phyloP scores from a whole-genome alignment of 2,113 vertebrate species.

The Arothron firmamentum region DNA sequence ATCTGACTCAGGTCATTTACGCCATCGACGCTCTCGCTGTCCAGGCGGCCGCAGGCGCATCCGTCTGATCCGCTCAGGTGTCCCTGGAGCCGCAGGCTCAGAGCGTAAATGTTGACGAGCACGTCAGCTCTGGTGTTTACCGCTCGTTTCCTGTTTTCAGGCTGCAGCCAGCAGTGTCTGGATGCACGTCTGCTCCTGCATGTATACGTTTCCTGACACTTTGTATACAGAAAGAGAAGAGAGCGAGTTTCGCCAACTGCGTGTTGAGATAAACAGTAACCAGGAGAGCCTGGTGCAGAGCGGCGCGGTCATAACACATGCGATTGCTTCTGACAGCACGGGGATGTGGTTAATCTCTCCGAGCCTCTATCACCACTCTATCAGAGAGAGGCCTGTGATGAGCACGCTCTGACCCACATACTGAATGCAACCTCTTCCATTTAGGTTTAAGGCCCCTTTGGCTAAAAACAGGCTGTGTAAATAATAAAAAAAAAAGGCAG shows the following conservation, averaged over 20 bases:
- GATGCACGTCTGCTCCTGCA: neutral
- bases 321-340: conserved; percentile 54
- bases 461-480: conserved; percentile 26
- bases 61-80: no score
- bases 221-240: conserved; percentile 53
- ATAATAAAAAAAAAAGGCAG: conserved; percentile 3
- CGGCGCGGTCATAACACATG: conserved; percentile 56
- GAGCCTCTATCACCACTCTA: conserved; percentile 60
- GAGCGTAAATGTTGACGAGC: neutral
- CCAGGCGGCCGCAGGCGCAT: no score
- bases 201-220: conserved; percentile 48
- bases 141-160: no score
- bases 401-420: conserved; percentile 62
- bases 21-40: no score
- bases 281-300: conserved; percentile 50
- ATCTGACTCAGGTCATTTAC: no score
- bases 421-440: conserved; percentile 48
- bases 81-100: no score
- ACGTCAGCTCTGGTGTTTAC: no score
- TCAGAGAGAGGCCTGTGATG: conserved; percentile 45
- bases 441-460: conserved; percentile 35
- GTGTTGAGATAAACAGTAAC: conserved; percentile 61
- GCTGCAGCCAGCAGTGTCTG: no score
- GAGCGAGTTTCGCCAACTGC: conserved; percentile 54
- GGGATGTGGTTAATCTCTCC: conserved; percentile 56